Base-by-base conservation (phyloP, 53 echinoderm and acorn worm species). In the Glandiceps talaboti region DNA sequence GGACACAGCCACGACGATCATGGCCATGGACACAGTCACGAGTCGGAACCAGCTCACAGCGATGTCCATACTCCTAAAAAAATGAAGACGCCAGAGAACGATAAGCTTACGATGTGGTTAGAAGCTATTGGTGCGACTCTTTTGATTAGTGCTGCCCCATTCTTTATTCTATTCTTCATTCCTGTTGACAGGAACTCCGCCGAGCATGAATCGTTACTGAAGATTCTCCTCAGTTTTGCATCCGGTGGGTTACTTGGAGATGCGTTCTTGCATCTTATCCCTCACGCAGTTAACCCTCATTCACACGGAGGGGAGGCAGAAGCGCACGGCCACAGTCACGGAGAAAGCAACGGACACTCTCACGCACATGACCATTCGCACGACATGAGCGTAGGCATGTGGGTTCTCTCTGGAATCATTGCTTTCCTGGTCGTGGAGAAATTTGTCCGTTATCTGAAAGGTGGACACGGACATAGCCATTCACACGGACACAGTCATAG, bases 161-260 rank as follows among this genome's bases (percentile, higher is more conserved):
- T 92, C 83, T 75, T 90, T 73, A 95, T 95, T 75, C 88, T 95
- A 28, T 95, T 95, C 76, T 25, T 95, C 33, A 95, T 95, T 33
- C 95, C 95, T 26, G 79, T 95, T 31, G 95, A 95, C 73, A 88
- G 88, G 85, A 90, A 82, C 74, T 88, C 88, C 30, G 85, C 85
- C 31, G 94, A 91, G 26, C 88, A 92, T 74, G 95, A 92, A 73
- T 45, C 86, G 1, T 80, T 95, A 32, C 85, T 95, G 33, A 90
- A 92, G 75, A 88, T 95, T 12, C 73, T 95, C 64, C 90, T 95
- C 25, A 89, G 89, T 75, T 95, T 95, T 82, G 95, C 95, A 0
- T 95, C 95, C 1, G 95, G 95, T 33, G 95, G 95, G 27, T 75
- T 95, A 30, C 89, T 95, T 27, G 95, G 95, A 14, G 95, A 95